Percentiles rank a stretch among this genome's conserved stretches.
These are phyloP conservation scores for Drosophila seguyi DNA, from an alignment of 1,140 invertebrate species.

Conservation along the genomic window DNA sequence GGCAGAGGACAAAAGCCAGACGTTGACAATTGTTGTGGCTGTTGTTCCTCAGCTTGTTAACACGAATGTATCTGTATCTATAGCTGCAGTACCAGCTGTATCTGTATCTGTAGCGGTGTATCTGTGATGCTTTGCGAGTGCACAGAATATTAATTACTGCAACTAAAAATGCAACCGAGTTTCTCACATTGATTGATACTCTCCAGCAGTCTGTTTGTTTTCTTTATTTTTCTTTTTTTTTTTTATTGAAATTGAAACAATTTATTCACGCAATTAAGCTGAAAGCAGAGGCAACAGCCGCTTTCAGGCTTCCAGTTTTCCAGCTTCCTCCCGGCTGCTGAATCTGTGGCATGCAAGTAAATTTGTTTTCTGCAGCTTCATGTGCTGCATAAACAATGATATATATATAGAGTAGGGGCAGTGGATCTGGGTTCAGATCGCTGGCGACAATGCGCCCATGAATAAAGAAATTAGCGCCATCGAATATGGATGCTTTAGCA, in stretches of 20 bases:
- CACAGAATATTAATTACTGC: constrained; percentile 79
- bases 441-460: constrained; percentile 40
- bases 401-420: neutral
- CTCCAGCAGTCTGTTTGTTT: constrained; percentile 39
- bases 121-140: constrained; percentile 28
- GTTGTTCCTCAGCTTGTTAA: constrained; percentile 48
- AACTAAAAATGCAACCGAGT: constrained; percentile 60
- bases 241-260: constrained; percentile 80
- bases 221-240: constrained; percentile 40
- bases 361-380: constrained; percentile 72
- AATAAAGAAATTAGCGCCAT: constrained; percentile 78
- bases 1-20: constrained; percentile 18
- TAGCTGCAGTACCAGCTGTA: constrained; percentile 25
- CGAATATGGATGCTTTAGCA: constrained; percentile 36
- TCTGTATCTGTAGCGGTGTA: constrained; percentile 25
- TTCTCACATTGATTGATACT: constrained; percentile 78
- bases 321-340: constrained; percentile 29
- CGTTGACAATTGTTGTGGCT: constrained; percentile 35
- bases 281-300: constrained; percentile 29
- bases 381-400: constrained; percentile 72
- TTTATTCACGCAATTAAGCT: constrained; percentile 82
- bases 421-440: neutral
- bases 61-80: constrained; percentile 46
- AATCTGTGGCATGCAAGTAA: constrained; percentile 78
- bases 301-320: constrained; percentile 8